A percentile compares a stretch with the other conserved stretches of the same genome.
These are phyloP conservation scores for Typhlichthys subterraneus DNA, from an alignment of 2,797 vertebrate genomes.

Conservation along the genomic window DNA sequence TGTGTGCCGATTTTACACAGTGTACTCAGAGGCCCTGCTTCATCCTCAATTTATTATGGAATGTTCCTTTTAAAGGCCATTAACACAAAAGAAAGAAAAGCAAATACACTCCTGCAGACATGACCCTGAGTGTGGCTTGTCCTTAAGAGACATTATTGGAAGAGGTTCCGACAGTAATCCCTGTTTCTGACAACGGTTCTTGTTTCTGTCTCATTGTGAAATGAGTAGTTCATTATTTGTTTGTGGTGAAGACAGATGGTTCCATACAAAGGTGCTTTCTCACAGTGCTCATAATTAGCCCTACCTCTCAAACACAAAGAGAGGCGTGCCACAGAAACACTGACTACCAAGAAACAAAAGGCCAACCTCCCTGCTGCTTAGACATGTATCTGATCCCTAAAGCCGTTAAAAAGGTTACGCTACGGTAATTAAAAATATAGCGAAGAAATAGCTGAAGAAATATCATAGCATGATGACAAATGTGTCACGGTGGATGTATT, in stretches of 20 bases:
- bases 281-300: conserved; percentile 62
- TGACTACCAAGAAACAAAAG: conserved; percentile 43
- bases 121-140: conserved; percentile 21
- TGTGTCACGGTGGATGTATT: conserved; percentile 38
- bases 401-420: conserved; percentile 67
- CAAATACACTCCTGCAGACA: conserved; percentile 34
- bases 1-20: conserved; percentile 13
- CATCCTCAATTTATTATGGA: background rate
- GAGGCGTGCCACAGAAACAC: conserved; percentile 51
- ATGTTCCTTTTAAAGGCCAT: conserved; percentile 1
- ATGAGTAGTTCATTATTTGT: conserved; percentile 43
- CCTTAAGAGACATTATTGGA: conserved; percentile 31
- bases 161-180: conserved; percentile 15
- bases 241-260: conserved; percentile 61
- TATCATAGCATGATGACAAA: conserved; percentile 48
- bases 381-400: conserved; percentile 61
- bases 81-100: background rate
- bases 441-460: conserved; percentile 41
- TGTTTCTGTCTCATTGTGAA: conserved; percentile 43
- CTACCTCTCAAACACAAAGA: conserved; percentile 34
- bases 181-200: conserved; percentile 24
- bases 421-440: conserved; percentile 45
- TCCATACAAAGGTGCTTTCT: conserved; percentile 42
- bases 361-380: conserved; percentile 59
- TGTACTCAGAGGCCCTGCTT: conserved; percentile 2